These are phyloP conservation scores for Panagrolaimus sp. DNA, from an alignment of 1,140 invertebrate species.

Conservation along the genomic window DNA sequence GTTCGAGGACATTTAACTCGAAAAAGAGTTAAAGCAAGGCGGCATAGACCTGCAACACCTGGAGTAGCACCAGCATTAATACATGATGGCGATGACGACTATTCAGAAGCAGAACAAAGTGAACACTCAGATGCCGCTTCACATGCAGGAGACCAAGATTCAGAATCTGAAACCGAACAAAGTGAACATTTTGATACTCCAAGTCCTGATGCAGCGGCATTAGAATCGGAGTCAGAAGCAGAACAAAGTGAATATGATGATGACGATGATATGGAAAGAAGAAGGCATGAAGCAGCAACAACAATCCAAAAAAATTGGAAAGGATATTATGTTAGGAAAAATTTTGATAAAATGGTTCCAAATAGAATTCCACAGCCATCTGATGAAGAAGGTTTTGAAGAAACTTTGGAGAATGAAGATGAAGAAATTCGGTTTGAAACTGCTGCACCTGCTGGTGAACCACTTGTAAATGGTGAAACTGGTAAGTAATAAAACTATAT, in stretches of 20 bases:
- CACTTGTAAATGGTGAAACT: background rate
- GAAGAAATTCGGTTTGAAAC: slow-evolving; percentile 15
- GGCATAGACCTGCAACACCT: background rate
- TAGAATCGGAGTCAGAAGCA: background rate
- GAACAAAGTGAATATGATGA: slow-evolving; percentile 1
- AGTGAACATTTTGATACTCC: background rate
- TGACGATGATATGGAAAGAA: background rate
- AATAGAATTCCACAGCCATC: background rate
- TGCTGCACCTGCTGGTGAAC: background rate
- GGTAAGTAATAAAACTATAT: too few species aligned
- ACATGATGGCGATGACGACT: slow-evolving; percentile 16
- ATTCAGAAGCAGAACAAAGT: slow-evolving; percentile 1
- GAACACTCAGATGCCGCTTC: background rate
- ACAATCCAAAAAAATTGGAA: slow-evolving; percentile 20
- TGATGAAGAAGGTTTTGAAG: background rate
- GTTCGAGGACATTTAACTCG: background rate
- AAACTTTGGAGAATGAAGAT: slow-evolving; percentile 12
- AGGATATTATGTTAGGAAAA: slow-evolving; percentile 16
- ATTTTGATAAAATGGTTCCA: background rate
- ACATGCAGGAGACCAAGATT: too few species aligned
- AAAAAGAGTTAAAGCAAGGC: background rate
- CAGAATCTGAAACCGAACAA: background rate
- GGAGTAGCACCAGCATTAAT: slow-evolving; percentile 8
- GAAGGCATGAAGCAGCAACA: background rate
- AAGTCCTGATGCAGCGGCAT: too few species aligned